Evolutionary conservation across 2,113 vertebrate genomes (phyloP).

Genomic region (Petromus typicus): DNA sequence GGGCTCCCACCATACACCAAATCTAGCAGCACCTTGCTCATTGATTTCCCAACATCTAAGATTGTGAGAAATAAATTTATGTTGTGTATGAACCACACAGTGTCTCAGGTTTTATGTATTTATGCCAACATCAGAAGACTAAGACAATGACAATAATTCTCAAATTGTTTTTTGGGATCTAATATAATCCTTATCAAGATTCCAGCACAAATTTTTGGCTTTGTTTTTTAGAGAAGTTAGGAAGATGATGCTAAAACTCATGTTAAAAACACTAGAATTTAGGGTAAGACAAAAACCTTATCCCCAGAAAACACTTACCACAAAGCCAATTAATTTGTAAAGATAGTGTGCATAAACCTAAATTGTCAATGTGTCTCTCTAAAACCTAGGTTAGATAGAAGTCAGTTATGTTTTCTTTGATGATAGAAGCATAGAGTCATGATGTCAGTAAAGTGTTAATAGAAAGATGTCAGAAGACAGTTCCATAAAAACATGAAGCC

Average conservation of each 20-base stretch:
- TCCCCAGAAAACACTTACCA: conserved; percentile 1
- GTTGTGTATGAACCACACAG: background rate
- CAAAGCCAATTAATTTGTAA: background rate
- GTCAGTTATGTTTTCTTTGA: background rate
- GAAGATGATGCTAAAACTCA: background rate
- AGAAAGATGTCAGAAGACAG: background rate
- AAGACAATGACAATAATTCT: background rate
- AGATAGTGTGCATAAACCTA: background rate
- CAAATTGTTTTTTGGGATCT: background rate
- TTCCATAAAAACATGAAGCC: background rate
- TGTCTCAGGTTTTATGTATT: background rate
- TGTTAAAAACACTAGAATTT: background rate
- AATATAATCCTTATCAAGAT: conserved; percentile 8
- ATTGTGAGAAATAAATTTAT: background rate
- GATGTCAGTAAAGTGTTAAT: background rate
- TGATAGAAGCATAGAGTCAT: background rate
- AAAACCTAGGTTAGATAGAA: background rate
- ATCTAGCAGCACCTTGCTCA: background rate
- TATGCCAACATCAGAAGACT: background rate
- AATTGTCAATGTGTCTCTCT: background rate
- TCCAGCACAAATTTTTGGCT: background rate
- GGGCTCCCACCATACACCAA: background rate
- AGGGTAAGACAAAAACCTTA: background rate
- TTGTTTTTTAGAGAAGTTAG: background rate
- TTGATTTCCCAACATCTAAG: background rate